Base-by-base conservation (phyloP, 2,888 invertebrate species). In the Tromatobia lineatoria region DNA sequence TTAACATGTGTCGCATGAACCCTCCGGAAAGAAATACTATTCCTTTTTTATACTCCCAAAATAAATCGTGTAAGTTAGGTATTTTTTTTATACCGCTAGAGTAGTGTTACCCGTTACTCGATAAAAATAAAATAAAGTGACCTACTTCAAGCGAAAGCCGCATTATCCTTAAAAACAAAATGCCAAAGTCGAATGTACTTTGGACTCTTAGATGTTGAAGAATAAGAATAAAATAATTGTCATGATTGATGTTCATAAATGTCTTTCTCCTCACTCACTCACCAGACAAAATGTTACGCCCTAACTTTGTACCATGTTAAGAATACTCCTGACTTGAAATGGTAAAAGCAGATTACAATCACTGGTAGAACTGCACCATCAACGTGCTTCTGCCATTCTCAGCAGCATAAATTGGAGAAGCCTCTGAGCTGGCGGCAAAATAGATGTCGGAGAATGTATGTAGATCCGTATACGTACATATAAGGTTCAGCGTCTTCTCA, bases 401-500 rank as follows among this genome's bases (percentile, higher is more conserved):
- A 61, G 34, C 25, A 54, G 23, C 29, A 13, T 8, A 15, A 29
- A 34, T 61, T 15, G 29, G n/a, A 61, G n/a, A 61, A 7, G 61
- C 29, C 34, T 25, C 29, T 29, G 61, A n/a, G 34, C 34, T 57
- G 13, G 25, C 25, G 4, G 23, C 11, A 25, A 38, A 64, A 38
- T 38, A 20, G 42, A 64, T 64, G 38, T 18, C 42, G 18, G 18
- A 38, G 64, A n/a, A 38, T 38, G 64, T 11, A 34, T 64, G 20
- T 52, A 64, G n/a, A 18, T 6, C n/a, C 10, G 20, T 20, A 11
- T n/a, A 29, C 1, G 34, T n/a, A 34, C 0, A 64, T 11, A 64
- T 67, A 47, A 23, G 45, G 23, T 45, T 45, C 67, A 23, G 67
- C 1, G 67, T 15, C 71, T 64, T 38, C 64, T 18, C 38, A n/a